Evolutionary conservation across 92 coral and sea anemone genomes (phyloP).

Genomic region (Epizoanthus rinbou): DNA sequence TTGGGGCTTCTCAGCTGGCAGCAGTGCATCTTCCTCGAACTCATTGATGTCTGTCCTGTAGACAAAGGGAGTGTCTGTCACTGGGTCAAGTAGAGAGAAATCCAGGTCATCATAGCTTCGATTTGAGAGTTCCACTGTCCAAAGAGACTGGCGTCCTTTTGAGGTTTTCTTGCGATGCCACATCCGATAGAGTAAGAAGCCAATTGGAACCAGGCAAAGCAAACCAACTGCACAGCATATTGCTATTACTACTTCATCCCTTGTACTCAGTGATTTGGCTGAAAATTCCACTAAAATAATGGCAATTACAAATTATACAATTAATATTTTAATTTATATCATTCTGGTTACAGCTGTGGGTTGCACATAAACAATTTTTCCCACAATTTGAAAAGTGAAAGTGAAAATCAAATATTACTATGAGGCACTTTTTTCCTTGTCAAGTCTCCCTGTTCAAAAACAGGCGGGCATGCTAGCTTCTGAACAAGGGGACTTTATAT

Average conservation of each 20-base stretch:
- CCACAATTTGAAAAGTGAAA: no score
- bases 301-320: background rate
- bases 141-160: constrained; percentile 57
- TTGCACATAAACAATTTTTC: no score
- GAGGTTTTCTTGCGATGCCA: constrained; percentile 43
- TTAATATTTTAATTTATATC: background rate
- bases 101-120: constrained; percentile 86
- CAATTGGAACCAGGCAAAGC: constrained; percentile 47
- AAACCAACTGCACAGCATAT: constrained; percentile 62
- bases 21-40: constrained; percentile 81
- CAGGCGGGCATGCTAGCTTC: no score
- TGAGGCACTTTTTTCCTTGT: no score
- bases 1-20: constrained; percentile 69
- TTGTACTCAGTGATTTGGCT: constrained; percentile 34
- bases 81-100: constrained; percentile 80
- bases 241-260: constrained; percentile 68
- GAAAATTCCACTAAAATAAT: constrained; percentile 12
- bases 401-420: no score
- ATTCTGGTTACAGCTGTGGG: no score
- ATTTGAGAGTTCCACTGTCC: constrained; percentile 84
- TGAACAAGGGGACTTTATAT: no score
- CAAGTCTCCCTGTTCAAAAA: no score
- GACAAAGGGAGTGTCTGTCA: constrained; percentile 81
- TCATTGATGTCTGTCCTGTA: constrained; percentile 76
- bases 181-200: constrained; percentile 53